Conservation (phyloP, 2,888 invertebrate genomes). For the Mythimna albipuncta region DNA sequence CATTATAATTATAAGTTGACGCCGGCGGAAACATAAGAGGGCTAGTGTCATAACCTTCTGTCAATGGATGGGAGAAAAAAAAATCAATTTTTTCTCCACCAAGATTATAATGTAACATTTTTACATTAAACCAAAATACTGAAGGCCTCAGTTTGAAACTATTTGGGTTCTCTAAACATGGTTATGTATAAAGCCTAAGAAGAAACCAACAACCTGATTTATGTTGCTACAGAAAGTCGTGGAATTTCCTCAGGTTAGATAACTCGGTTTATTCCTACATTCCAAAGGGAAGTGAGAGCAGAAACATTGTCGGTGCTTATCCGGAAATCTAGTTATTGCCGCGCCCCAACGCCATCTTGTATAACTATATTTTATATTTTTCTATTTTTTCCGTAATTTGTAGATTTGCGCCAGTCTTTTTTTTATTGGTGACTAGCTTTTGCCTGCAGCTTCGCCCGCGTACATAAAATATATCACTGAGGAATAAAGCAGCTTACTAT, state of each 20-base stretch:
- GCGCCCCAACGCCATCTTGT: conserved; percentile 23
- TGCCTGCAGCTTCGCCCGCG: too few relatives aligned
- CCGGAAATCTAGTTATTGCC: conserved; percentile 57
- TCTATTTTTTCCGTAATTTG: conserved; percentile 5
- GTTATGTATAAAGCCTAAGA: conserved; percentile 25
- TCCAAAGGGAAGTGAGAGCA: conserved; percentile 43
- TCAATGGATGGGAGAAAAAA: too few relatives aligned
- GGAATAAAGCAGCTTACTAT: too few relatives aligned
- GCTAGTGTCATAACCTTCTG: too few relatives aligned
- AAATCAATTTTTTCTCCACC: too few relatives aligned
- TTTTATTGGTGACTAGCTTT: too few relatives aligned
- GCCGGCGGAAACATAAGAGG: too few relatives aligned
- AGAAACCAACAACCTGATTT: conserved; percentile 39
- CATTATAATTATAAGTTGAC: too few relatives aligned
- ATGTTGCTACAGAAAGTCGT: conserved; percentile 24
- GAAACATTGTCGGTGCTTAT: conserved; percentile 58
- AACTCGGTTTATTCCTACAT: conserved; percentile 53
- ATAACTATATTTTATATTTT: conserved; percentile 20
- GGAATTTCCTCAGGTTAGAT: conserved; percentile 51
- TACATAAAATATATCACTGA: too few relatives aligned
- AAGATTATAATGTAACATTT: too few relatives aligned
- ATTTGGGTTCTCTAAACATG: not conserved
- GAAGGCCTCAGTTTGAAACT: not conserved
- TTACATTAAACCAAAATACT: not conserved
- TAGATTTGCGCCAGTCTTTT: conserved; percentile 1